These are phyloP conservation scores for Galerucella nymphaeae DNA, from an alignment of 2,888 invertebrate species.

Conservation along the genomic window DNA sequence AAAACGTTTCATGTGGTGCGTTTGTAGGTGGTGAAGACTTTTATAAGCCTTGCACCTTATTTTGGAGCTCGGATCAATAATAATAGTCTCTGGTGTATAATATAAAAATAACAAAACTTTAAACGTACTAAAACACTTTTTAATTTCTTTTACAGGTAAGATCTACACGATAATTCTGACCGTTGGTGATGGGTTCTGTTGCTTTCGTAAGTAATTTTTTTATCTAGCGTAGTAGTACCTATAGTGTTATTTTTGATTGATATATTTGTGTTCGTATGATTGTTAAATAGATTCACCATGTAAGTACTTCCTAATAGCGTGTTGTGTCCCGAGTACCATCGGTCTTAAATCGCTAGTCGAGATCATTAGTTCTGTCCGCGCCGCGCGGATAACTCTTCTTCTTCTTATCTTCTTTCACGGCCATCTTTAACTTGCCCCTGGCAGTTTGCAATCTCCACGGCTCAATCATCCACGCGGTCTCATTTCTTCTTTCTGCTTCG, in stretches of 20 bases:
- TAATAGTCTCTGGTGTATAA: too few species aligned
- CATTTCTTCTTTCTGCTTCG: constrained; percentile 63
- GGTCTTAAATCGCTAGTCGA: constrained; percentile 52
- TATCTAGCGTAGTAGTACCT: background rate
- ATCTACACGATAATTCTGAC: too few species aligned
- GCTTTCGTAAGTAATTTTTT: too few species aligned
- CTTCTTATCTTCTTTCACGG: constrained; percentile 49
- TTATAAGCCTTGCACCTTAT: too few species aligned
- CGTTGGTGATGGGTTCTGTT: too few species aligned
- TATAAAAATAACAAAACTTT: too few species aligned
- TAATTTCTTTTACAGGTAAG: too few species aligned
- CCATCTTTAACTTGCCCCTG: constrained; percentile 57
- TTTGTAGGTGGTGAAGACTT: too few species aligned
- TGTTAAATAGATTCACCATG: constrained; percentile 33
- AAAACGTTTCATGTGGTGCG: too few species aligned
- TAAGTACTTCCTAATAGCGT: constrained; percentile 44
- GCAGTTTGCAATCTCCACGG: constrained; percentile 60
- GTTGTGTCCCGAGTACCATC: constrained; percentile 35
- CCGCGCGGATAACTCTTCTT: constrained; percentile 35
- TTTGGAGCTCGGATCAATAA: too few species aligned
- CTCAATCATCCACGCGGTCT: constrained; percentile 64
- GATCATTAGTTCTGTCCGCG: constrained; percentile 56
- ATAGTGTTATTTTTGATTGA: background rate
- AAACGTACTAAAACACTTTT: too few species aligned
- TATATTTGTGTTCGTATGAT: background rate